Evolutionary conservation across 2,797 vertebrate species (phyloP), one percentile per base, ranked within the genome.

Genomic region (Neosilurus hyrtlii): DNA sequence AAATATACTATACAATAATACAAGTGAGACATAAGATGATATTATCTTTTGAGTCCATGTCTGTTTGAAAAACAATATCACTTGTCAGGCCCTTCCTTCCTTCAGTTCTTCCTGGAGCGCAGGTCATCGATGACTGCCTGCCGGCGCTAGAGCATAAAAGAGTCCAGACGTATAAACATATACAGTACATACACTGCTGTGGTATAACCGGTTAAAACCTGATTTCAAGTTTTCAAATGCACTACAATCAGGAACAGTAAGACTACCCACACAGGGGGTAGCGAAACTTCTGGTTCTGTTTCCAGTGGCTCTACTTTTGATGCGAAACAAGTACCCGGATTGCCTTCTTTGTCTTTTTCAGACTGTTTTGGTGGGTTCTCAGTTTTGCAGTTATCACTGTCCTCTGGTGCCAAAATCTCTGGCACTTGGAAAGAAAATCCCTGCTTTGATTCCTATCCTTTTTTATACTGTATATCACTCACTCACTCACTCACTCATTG

Each of bases 1-100:
- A 56, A 56, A 57, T 35, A 35, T 22, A 75, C 54, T 52, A 52
- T 15, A 72, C 70, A 72, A 49, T 52, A 72, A 72, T 72, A 52
- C 70, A 52, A 57, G 26, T 74, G 52, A 74, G 26, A 30, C 51
- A 54, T 56, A 35, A 30, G 43, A 43, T 43, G 16, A 30, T 52
- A 51, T 10, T 30, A 52, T 2, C 66, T 20, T 70, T 70, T 70
- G 18, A 3, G 4, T 70, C 37, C 71, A 54, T 61, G 70, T 78
- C 67, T 51, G 5, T 56, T 30, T 61, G 16, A 70, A 83, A 30
- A 12, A n/a, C 30, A 67, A 51, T 43, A 76, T 43, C 4, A 18
- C 30, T 2, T 43, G 43, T 43, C 43, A 43, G 43, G 43, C 43
- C 43, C 43, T 43, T 43, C 43, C 43, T 4, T 43, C 8, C 43